Evolutionary conservation across 2,888 invertebrate genomes (phyloP), one percentile per base, ranked within the genome.

Genomic region (Folsomia manolachei): DNA sequence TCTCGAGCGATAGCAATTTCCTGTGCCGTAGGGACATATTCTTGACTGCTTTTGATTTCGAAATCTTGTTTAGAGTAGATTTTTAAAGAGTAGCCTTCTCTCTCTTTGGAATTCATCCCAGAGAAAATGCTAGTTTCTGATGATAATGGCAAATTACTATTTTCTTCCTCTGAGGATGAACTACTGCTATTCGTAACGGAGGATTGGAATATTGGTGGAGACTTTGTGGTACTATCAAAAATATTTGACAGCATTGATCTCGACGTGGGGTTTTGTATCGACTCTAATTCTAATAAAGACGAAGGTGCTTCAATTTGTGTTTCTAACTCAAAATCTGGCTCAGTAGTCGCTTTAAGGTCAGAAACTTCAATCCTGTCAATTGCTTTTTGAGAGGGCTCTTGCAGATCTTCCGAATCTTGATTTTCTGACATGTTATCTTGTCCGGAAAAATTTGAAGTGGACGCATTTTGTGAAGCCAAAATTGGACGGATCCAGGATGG

Each of bases 1-100:
- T 67, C 67, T n/a, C n/a, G 24, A 18, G 67, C 67, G 19, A 67
- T 67, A 1, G 67, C 67, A 18, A 67, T 27, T 56, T 67, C 67
- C 56, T 67, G 67, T 7, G 26, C 4, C 7, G 67, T 67, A 2
- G 67, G 67, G 19, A 52, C 26, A 27, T 67, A 67, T 56, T 66
- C 65, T 51, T 39, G 52, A 21, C 19, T 23, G 9, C 21, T 56
- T 56, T 56, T 18, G 21, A 21, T 18, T 18, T 56, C 56, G n/a
- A 56, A 56, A 7, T 56, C 56, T 7, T 56, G 4, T 21, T 21
- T 56, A 19, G 19, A 19, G 18, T 56, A 21, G 21, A 56, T 56
- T 56, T 56, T 56, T 56, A 56, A 56, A 4, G 4, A 14, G 56
- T 56, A 56, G 7, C 56, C 56, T 7, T n/a, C 21, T 4, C 7